Evolutionary conservation across 1,140 invertebrate species (phyloP).

Genomic region (Belonocnema kinseyi): DNA sequence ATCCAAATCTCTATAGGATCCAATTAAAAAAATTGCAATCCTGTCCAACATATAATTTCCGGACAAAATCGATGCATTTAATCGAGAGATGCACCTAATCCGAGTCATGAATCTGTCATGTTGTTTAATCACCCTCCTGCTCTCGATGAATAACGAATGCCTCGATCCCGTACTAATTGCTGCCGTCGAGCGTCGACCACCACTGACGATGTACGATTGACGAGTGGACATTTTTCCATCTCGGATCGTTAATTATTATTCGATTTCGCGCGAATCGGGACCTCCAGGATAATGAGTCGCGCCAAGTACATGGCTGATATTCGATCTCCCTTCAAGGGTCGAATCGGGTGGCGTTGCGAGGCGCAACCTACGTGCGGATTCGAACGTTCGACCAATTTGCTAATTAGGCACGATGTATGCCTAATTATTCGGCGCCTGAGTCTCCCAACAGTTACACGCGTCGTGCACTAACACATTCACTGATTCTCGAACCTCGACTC

Average conservation of each 20-base stretch:
- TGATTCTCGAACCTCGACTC: neutral
- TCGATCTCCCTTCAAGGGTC: constrained; percentile 28
- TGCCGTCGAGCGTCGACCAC: constrained; percentile 13
- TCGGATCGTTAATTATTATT: constrained; percentile 34
- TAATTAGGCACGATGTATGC: constrained; percentile 63
- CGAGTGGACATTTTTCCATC: constrained; percentile 1
- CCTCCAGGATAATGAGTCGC: constrained; percentile 22
- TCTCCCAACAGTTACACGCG: constrained; percentile 22
- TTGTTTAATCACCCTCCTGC: constrained; percentile 2
- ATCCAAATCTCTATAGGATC: too few species aligned
- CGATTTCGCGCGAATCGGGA: constrained; percentile 39
- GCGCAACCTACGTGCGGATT: constrained; percentile 27
- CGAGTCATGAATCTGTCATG: constrained; percentile 26
- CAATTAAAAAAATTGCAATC: too few species aligned
- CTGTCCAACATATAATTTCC: neutral
- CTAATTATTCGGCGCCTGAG: constrained; percentile 64
- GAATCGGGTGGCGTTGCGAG: constrained; percentile 47
- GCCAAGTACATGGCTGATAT: constrained; percentile 39
- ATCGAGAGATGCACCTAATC: neutral
- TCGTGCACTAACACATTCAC: neutral
- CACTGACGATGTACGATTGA: neutral
- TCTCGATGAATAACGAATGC: constrained; percentile 18
- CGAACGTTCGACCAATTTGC: constrained; percentile 57
- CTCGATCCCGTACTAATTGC: constrained; percentile 26
- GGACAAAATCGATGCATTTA: neutral